These are phyloP conservation scores for Tragelaphus imberbis DNA, from an alignment of 2,113 vertebrate genomes.

Conservation along the genomic window DNA sequence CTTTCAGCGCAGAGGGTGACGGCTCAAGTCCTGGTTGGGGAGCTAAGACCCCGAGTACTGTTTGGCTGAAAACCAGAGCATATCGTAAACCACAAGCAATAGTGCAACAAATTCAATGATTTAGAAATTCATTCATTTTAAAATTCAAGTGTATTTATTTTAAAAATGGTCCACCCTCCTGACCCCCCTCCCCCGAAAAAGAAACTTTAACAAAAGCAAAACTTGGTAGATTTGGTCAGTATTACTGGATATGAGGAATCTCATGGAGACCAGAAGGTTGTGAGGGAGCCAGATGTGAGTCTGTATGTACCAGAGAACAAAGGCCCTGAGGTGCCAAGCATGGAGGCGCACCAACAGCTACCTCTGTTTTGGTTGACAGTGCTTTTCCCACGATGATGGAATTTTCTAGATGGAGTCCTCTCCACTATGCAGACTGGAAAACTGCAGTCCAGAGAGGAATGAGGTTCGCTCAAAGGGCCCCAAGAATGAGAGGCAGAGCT, in stretches of 20 bases:
- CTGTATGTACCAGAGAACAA: not conserved
- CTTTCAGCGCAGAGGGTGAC: not conserved
- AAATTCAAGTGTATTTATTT: not conserved
- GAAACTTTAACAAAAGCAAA: not conserved
- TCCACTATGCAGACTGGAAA: not conserved
- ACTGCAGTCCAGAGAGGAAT: not conserved
- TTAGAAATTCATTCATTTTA: not conserved
- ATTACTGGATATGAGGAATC: fast-evolving
- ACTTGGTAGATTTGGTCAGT: not conserved
- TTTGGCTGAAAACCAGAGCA: not conserved
- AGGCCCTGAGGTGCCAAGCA: too few species aligned
- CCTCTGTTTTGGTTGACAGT: not conserved
- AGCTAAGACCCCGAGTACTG: not conserved
- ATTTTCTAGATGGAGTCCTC: not conserved
- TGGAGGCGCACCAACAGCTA: fast-evolving
- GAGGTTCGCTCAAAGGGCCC: fast-evolving
- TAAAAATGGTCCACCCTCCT: not conserved
- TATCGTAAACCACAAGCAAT: not conserved
- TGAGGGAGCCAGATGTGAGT: fast-evolving
- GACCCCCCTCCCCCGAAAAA: not conserved
- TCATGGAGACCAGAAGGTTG: fast-evolving
- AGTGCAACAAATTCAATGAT: not conserved
- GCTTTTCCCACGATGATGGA: not conserved
- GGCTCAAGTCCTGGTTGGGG: not conserved
- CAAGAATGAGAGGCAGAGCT: too few species aligned